Conservation (phyloP, 2,113 vertebrate genomes). For the Neodon shergylaensis region DNA sequence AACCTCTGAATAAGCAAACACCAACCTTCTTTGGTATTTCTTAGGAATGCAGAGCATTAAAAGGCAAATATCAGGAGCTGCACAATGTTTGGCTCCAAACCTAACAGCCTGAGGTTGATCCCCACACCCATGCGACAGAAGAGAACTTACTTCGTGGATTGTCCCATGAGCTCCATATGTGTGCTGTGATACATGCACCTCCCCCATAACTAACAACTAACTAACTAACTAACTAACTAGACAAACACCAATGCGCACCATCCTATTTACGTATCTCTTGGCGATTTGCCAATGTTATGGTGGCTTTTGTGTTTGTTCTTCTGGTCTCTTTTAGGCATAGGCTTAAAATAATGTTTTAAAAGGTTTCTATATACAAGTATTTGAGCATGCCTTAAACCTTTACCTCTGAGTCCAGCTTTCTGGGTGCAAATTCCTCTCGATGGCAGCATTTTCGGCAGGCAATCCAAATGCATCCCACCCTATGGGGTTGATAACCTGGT, state of each 20-base stretch:
- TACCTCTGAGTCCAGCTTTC: conserved; percentile 96
- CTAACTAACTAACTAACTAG: background rate
- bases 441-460: conserved; percentile 97
- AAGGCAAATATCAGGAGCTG: background rate
- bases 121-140: background rate
- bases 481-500: conserved; percentile 97
- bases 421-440: conserved; percentile 93
- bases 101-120: background rate
- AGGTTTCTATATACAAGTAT: background rate
- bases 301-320: background rate
- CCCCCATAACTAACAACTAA: background rate
- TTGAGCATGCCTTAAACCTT: background rate
- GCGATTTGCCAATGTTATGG: background rate
- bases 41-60: background rate
- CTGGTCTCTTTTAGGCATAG: background rate
- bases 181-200: too few relatives aligned
- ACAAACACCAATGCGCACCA: background rate
- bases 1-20: background rate
- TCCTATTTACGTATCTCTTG: background rate
- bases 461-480: conserved; percentile 98
- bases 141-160: background rate
- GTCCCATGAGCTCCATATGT: background rate
- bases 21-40: background rate
- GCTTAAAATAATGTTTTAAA: background rate
- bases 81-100: background rate